phyloP scores from a whole-genome alignment of 2,888 invertebrate genomes.

The Sinelater perroti region DNA sequence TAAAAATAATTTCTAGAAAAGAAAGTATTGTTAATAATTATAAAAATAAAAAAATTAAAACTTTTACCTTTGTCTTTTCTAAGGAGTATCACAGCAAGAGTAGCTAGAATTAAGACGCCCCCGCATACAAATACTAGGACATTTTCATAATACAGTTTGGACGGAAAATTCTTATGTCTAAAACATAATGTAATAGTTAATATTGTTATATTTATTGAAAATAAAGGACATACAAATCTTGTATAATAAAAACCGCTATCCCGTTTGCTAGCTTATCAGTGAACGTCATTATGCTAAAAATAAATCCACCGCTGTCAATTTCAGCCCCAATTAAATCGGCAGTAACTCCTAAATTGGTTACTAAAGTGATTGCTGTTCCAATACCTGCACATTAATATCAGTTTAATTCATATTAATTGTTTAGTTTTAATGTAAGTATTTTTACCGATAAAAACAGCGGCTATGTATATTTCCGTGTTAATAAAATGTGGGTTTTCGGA shows the following conservation, averaged over 20 bases:
- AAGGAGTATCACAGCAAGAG: conserved; percentile 51
- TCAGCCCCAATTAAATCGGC: conserved; percentile 88
- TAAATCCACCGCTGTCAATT: conserved; percentile 87
- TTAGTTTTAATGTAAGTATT: neutral
- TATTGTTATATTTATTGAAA: too few species aligned
- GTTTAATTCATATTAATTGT: neutral
- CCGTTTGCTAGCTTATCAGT: conserved; percentile 91
- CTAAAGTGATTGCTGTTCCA: conserved; percentile 83
- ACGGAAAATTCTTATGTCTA: too few species aligned
- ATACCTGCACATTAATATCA: conserved; percentile 65
- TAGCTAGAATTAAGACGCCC: conserved; percentile 54
- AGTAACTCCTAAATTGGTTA: conserved; percentile 86
- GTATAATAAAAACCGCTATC: conserved; percentile 82
- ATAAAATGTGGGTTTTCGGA: conserved; percentile 49
- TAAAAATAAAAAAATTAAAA: too few species aligned
- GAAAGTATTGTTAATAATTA: too few species aligned
- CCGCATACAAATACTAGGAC: conserved; percentile 17
- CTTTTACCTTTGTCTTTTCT: conserved; percentile 3
- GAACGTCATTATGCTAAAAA: conserved; percentile 93
- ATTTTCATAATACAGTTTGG: conserved; percentile 10
- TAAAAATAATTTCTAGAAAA: too few species aligned
- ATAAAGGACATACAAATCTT: conserved; percentile 79
- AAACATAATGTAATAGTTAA: too few species aligned
- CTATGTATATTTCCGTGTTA: conserved; percentile 11
- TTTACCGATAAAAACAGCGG: conserved; percentile 17